Base-by-base conservation (phyloP, 2,113 vertebrate species). In the Okapia johnstoni region DNA sequence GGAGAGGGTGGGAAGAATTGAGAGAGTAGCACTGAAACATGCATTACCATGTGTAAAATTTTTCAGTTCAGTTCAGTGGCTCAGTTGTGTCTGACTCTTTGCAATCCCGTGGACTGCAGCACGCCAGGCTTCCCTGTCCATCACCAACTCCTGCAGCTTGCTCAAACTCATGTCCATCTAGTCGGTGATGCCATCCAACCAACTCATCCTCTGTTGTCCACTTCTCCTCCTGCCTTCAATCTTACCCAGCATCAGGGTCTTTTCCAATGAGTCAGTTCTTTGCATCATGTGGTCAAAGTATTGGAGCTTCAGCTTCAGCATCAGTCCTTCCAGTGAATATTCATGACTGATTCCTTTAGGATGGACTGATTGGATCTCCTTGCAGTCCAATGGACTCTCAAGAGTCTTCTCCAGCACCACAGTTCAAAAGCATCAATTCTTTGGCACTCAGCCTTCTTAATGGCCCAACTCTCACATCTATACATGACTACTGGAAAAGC, bases 51-150 rank as follows among this genome's bases (percentile, higher is more conserved):
- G 2, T 70, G n/a, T 23, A 12, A 36, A n/a, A 12, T 23, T 70
- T 23, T 70, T 70, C n/a, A 23, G n/a, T 70, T 70, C n/a, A 12
- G n/a, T 70, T 70, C n/a, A 70, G n/a, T 36, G 66, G 17, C 66
- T 36, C 66, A 36, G 66, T 70, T 23, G n/a, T 70, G 66, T 40
- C 19, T 23, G 66, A 40, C 19, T 70, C 66, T 36, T 70, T 70
- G n/a, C 66, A 23, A 40, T n/a, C n/a, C 19, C 0, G 0, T 70
- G 66, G n/a, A 70, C n/a, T 23, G 66, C 9, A 23, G 9, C 19
- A 70, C 5, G 2, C 66, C 66, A 40, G n/a, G 5, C 19, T 40
- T 70, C n/a, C 66, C 66, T 70, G n/a, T 70, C 19, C n/a, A 6
- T 40, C 19, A 70, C 5, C 19, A 23, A 12, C n/a, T 70, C 5